A percentile compares a stretch with the other conserved stretches of the same genome.
phyloP scores from a whole-genome alignment of 92 coral and sea anemone species.

The Pocillopora grandis region DNA sequence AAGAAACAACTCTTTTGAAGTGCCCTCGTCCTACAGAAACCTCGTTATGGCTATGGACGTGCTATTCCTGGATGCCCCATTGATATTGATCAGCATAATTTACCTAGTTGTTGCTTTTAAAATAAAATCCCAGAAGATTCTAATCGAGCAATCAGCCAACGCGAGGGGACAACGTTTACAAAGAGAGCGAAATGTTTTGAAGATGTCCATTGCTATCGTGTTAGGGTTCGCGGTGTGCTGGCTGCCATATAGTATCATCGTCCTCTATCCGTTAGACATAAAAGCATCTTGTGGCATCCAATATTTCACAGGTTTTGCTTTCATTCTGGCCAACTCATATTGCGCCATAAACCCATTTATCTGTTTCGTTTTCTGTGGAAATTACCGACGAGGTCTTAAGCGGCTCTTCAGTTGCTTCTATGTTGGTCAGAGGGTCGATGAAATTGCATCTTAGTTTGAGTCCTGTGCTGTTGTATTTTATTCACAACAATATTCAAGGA shows the following conservation, averaged over 20 bases:
- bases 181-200: neutral
- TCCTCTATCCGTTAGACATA: no score
- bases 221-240: neutral
- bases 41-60: neutral
- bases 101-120: neutral
- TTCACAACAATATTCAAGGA: no score
- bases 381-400: neutral
- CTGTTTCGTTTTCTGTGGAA: conserved; percentile 12
- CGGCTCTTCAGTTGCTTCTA: neutral
- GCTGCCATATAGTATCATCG: neutral
- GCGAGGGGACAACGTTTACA: neutral
- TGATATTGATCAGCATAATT: neutral
- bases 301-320: neutral
- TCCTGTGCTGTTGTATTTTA: no score
- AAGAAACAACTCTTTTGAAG: neutral
- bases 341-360: conserved; percentile 15
- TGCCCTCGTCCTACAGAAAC: neutral
- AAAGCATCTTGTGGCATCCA: neutral
- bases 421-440: neutral
- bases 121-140: neutral
- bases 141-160: neutral
- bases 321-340: neutral
- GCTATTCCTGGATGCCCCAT: neutral
- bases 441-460: no score
- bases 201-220: conserved; percentile 10